Conservation (phyloP, 1,140 invertebrate genomes). For the Euborellia annulipes region DNA sequence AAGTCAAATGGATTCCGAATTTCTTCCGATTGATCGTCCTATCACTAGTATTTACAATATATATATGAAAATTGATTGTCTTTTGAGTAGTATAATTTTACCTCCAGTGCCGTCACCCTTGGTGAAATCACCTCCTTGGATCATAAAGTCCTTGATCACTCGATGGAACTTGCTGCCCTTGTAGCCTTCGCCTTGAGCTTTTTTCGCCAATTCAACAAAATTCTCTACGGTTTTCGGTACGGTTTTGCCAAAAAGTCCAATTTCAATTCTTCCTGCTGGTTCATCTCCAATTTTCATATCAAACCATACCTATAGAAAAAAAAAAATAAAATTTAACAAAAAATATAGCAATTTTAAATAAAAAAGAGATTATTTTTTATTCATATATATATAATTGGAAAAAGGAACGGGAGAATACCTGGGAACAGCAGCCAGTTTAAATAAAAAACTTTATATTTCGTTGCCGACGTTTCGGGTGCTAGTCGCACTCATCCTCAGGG, state of each 20-base stretch:
- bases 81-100: too few relatives aligned
- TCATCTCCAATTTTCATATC: slow-evolving; percentile 78
- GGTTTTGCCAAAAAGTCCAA: slow-evolving; percentile 89
- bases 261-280: slow-evolving; percentile 59
- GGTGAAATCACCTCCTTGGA: slow-evolving; percentile 87
- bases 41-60: too few relatives aligned
- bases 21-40: too few relatives aligned
- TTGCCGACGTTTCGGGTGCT: too few relatives aligned
- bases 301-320: slow-evolving; percentile 69
- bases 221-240: slow-evolving; percentile 91
- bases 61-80: too few relatives aligned
- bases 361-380: background rate
- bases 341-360: slow-evolving; percentile 1
- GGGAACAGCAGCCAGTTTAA: too few relatives aligned
- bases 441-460: too few relatives aligned
- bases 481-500: too few relatives aligned
- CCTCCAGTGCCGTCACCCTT: slow-evolving; percentile 84
- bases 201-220: slow-evolving; percentile 71
- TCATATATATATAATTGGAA: too few relatives aligned
- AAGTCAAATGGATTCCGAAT: slow-evolving; percentile 1
- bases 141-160: slow-evolving; percentile 91
- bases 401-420: too few relatives aligned
- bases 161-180: slow-evolving; percentile 84
- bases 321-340: too few relatives aligned
- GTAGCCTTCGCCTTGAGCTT: slow-evolving; percentile 62